Percentiles rank a stretch among this genome's conserved stretches.
Conservation (phyloP, 2,797 vertebrate genomes). For the Crocodylus rhombifer region DNA sequence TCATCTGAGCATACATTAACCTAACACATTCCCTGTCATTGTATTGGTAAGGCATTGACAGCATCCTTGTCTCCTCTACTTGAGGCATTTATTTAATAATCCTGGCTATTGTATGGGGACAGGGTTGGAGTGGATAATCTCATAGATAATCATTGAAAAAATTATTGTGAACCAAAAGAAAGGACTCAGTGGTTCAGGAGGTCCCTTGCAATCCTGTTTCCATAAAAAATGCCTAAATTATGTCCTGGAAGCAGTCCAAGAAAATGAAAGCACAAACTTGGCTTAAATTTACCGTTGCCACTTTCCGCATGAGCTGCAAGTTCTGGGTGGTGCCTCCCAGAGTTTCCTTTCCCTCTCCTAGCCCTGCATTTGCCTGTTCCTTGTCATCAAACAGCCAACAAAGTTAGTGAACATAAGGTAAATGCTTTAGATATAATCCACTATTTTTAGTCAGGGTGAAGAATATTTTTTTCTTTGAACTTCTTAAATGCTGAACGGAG, state of each 20-base stretch:
- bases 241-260: neutral
- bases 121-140: no score
- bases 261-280: neutral
- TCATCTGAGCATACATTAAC: no score
- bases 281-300: neutral
- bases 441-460: neutral
- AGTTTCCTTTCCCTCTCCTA: neutral
- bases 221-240: neutral
- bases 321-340: neutral
- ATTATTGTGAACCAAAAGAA: no score
- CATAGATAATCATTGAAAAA: no score
- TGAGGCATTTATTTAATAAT: no score
- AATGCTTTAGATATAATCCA: neutral
- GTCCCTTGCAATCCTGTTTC: neutral
- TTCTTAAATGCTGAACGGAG: neutral
- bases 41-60: no score
- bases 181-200: neutral
- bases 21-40: no score
- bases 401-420: no score
- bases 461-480: neutral
- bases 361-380: neutral
- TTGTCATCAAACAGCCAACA: neutral
- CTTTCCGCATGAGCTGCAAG: neutral
- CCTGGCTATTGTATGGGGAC: no score
- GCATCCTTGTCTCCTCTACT: no score